Evolutionary conservation across 1,140 invertebrate species (phyloP).

Genomic region (Drosophila pruinosa): DNA sequence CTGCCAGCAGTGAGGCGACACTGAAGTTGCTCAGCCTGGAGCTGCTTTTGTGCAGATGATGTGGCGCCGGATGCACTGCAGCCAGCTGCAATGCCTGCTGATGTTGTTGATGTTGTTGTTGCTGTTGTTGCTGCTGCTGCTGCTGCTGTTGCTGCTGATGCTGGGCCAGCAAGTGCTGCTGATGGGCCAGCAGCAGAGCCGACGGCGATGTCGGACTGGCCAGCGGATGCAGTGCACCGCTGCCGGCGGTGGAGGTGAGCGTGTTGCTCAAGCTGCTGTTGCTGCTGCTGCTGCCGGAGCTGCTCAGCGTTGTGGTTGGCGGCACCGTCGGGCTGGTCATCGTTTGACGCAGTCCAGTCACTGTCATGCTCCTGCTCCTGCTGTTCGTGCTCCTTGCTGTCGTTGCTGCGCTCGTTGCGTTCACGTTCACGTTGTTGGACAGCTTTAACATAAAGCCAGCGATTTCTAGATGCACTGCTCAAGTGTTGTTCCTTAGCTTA

Average conservation of each 20-base stretch:
- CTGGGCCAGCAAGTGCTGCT: slow-evolving; percentile 81
- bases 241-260: slow-evolving; percentile 26
- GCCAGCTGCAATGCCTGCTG: slow-evolving; percentile 65
- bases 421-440: slow-evolving; percentile 32
- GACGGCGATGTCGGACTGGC: slow-evolving; percentile 83
- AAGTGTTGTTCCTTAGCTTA: background rate
- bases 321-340: slow-evolving; percentile 83
- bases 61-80: slow-evolving; percentile 64
- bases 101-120: slow-evolving; percentile 60
- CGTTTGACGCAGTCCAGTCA: slow-evolving; percentile 81
- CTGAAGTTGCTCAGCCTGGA: slow-evolving; percentile 87
- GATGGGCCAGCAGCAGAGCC: slow-evolving; percentile 84
- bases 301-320: slow-evolving; percentile 60
- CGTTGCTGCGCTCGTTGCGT: slow-evolving; percentile 30
- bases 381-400: slow-evolving; percentile 19
- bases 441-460: slow-evolving; percentile 75
- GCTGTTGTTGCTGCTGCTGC: slow-evolving; percentile 68
- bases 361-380: slow-evolving; percentile 77
- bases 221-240: slow-evolving; percentile 48
- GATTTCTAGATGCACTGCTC: background rate
- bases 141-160: slow-evolving; percentile 69
- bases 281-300: slow-evolving; percentile 48
- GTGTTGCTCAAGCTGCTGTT: slow-evolving; percentile 43
- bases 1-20: slow-evolving; percentile 87
- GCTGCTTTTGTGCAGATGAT: slow-evolving; percentile 82